Percentiles rank a stretch among this genome's conserved stretches.
phyloP scores from a whole-genome alignment of 1,140 invertebrate genomes.

The Ladona fulva region DNA sequence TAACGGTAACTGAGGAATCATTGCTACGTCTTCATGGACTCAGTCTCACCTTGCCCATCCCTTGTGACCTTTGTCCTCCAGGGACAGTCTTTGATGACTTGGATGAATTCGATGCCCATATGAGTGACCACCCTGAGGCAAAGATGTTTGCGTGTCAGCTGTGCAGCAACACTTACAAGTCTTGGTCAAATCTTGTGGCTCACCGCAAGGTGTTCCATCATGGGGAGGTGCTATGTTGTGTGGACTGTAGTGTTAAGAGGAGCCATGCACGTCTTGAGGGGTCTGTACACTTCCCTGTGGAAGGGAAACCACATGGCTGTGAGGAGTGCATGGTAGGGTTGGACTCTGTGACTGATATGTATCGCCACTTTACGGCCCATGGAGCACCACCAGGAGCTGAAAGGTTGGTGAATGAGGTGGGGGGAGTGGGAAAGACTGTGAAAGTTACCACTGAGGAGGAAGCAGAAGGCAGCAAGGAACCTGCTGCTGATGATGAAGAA shows the following conservation, averaged over 20 bases:
- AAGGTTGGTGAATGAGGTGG: not conserved
- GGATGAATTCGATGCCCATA: constrained; percentile 18
- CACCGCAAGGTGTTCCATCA: constrained; percentile 20
- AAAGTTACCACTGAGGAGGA: not conserved
- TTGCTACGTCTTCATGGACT: constrained; percentile 13
- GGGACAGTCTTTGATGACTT: constrained; percentile 15
- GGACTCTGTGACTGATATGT: not conserved
- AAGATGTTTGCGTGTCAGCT: constrained; percentile 16
- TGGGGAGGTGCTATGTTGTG: constrained; percentile 17
- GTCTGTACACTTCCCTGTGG: constrained; percentile 13
- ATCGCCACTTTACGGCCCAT: constrained; percentile 12
- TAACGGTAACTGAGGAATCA: not conserved
- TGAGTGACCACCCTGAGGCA: constrained; percentile 15
- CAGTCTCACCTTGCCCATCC: constrained; percentile 12
- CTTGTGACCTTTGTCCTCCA: constrained; percentile 18
- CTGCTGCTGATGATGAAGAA: not conserved
- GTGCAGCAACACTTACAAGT: constrained; percentile 19
- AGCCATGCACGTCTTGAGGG: constrained; percentile 12
- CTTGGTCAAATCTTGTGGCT: constrained; percentile 20
- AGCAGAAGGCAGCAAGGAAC: not conserved
- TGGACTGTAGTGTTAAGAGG: constrained; percentile 9
- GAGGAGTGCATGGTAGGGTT: constrained; percentile 20
- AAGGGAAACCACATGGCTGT: constrained; percentile 14
- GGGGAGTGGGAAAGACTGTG: not conserved
- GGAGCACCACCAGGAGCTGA: not conserved